A percentile compares a stretch with the other conserved stretches of the same genome.
phyloP scores from a whole-genome alignment of 2,113 vertebrate genomes.

The Psettodes erumei region DNA sequence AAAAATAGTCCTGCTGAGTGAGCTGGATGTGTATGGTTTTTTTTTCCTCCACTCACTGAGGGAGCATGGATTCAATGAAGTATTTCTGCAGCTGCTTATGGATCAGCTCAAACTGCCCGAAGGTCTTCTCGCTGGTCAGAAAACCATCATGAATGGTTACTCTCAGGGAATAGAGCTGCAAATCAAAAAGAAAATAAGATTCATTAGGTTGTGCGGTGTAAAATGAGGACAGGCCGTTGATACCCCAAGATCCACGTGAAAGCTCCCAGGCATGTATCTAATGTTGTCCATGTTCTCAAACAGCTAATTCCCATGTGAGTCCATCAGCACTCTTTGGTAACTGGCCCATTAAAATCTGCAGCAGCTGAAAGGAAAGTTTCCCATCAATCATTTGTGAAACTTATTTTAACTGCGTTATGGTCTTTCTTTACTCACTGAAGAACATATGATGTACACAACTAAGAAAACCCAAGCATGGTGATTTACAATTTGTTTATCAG shows the following conservation, averaged over 20 bases:
- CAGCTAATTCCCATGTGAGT: neutral
- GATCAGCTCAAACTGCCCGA: slow-evolving; percentile 84
- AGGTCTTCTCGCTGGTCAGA: slow-evolving; percentile 84
- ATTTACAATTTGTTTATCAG: neutral
- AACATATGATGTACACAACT: too few species aligned
- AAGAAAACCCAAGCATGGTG: neutral
- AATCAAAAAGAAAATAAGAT: slow-evolving; percentile 21
- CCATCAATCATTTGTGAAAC: neutral
- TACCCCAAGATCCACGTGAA: neutral
- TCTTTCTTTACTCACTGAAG: too few species aligned
- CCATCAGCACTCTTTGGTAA: neutral
- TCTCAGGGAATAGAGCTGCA: slow-evolving; percentile 84
- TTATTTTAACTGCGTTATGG: too few species aligned
- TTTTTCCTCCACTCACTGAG: slow-evolving; percentile 83
- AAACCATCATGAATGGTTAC: slow-evolving; percentile 81
- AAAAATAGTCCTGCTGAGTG: neutral
- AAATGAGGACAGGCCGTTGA: neutral
- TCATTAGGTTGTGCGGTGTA: neutral
- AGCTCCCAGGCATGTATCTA: neutral
- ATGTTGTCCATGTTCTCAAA: neutral
- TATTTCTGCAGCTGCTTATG: slow-evolving; percentile 87
- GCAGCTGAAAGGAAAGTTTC: neutral
- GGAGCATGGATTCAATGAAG: slow-evolving; percentile 83
- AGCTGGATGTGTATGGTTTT: neutral
- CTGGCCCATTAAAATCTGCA: neutral